Conservation (phyloP, 1,140 invertebrate species). For the Pseudomyrmex cubaensis region DNA sequence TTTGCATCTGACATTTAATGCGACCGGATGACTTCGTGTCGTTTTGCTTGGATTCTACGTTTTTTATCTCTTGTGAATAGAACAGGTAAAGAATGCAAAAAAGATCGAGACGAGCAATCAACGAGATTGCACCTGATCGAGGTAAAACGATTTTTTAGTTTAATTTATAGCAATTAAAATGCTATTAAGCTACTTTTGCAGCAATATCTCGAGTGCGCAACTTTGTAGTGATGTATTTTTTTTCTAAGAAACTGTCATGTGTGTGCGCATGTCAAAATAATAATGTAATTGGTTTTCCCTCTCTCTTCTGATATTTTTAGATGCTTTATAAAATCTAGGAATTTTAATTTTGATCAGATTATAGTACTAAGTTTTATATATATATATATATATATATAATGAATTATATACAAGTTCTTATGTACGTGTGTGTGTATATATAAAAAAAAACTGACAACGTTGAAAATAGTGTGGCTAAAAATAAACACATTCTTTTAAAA, state of each 20-base stretch:
- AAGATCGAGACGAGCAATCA: background rate
- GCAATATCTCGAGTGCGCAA: no score
- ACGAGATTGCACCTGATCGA: background rate
- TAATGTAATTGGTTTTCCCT: no score
- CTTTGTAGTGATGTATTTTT: no score
- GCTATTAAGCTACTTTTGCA: background rate
- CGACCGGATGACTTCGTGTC: background rate
- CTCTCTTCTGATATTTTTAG: no score
- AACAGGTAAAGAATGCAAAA: background rate
- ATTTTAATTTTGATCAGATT: no score
- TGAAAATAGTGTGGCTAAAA: constrained; percentile 15
- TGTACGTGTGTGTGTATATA: no score
- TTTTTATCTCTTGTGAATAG: background rate
- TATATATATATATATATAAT: no score
- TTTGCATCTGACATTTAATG: constrained; percentile 23
- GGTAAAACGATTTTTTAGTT: background rate
- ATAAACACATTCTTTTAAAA: background rate
- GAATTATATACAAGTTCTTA: no score
- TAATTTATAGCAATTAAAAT: background rate
- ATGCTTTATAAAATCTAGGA: no score
- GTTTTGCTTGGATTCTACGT: background rate
- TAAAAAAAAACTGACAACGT: background rate
- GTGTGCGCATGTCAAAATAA: no score
- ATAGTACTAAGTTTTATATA: no score
- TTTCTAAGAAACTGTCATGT: no score